phyloP scores from a whole-genome alignment of 2,797 vertebrate genomes.

The Crypturellus tataupa region DNA sequence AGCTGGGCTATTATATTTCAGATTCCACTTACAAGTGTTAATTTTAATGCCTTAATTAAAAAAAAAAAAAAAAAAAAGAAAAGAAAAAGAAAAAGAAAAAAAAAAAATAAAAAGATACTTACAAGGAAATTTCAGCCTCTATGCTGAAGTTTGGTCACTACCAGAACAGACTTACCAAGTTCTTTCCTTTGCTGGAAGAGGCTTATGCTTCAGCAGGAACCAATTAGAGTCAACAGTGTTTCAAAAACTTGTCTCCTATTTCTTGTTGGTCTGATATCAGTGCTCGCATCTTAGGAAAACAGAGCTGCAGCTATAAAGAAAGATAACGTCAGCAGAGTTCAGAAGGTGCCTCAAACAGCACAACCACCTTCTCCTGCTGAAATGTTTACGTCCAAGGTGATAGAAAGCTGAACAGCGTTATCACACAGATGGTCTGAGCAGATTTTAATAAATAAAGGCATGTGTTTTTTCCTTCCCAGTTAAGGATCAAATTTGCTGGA shows the following conservation, averaged over 20 bases:
- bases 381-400: slow-evolving; percentile 48
- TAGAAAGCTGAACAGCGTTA: slow-evolving; percentile 41
- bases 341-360: slow-evolving; percentile 27
- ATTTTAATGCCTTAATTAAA: background rate
- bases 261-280: slow-evolving; percentile 27
- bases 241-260: slow-evolving; percentile 43
- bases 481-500: background rate
- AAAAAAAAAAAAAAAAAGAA: background rate
- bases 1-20: slow-evolving; percentile 25
- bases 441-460: slow-evolving; percentile 25
- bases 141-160: background rate
- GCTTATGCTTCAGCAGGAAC: background rate
- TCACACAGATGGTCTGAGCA: slow-evolving; percentile 42
- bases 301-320: slow-evolving; percentile 39
- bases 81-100: background rate
- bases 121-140: background rate
- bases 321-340: slow-evolving; percentile 23
- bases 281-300: slow-evolving; percentile 52
- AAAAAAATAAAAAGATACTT: background rate
- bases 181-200: background rate
- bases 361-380: slow-evolving; percentile 48
- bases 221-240: slow-evolving; percentile 4
- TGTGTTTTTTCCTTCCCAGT: background rate
- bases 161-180: background rate
- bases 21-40: slow-evolving; percentile 10